Base-by-base conservation (phyloP, 2,888 invertebrate genomes). In the Coelogynopora nodosa region DNA sequence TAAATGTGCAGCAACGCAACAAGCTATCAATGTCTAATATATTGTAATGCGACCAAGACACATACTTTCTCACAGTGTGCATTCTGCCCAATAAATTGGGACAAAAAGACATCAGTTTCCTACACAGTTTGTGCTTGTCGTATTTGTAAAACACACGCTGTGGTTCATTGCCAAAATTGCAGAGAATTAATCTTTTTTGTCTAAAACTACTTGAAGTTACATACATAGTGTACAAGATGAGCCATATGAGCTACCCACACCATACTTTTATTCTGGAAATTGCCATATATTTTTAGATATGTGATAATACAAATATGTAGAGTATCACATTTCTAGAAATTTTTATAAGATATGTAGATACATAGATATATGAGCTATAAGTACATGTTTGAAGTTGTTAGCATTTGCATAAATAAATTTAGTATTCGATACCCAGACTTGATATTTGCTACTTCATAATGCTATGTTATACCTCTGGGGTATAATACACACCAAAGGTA, bases 71-170 rank as follows among this genome's bases (percentile, higher is more conserved):
- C 74, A 74, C 23, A 26, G 74, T 74, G 74, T 74, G 74, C 18
- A 49, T 49, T 49, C 49, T 49, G 49, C 49, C 49, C 49, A 49
- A 49, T 5, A 49, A 49, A 49, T 49, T 5, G 5, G 49, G 49
- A 49, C 49, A 5, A 74, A 74, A 74, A 74, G 74, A 74, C 74
- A n/a, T 74, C 74, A 74, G 74, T 74, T 74, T 74, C 74, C 74
- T 74, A 26, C 74, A 74, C 74, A 74, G 74, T 74, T 74, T 74
- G 5, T 74, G 5, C 74, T 74, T 26, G 74, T 74, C 74, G 23
- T 26, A 74, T 74, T 74, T 13, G 74, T 74, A 74, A 74, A 2
- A 74, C 74, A 74, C 74, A 74, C 74, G n/a, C n/a, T 18, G 49
- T 74, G 18, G 74, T 74, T 74, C 23, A 5, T 74, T 74, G 74